Evolutionary conservation across 2,797 vertebrate species (phyloP).

Genomic region (Acestrorhynchus altus): DNA sequence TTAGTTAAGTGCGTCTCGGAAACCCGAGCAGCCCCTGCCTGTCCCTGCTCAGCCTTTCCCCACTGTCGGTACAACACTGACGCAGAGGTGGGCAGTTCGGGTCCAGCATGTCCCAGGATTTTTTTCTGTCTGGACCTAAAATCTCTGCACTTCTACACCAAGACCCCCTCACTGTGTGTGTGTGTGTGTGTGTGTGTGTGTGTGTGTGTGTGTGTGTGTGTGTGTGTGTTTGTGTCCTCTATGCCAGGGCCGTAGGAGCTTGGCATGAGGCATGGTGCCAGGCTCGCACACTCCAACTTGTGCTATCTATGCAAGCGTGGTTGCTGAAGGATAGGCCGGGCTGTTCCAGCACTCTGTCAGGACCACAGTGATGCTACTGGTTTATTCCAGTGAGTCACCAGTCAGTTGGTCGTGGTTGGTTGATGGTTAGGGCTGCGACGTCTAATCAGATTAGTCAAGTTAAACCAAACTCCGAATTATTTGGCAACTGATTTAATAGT

Average conservation of each 20-base stretch:
- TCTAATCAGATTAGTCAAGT: no score
- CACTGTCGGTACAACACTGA: no score
- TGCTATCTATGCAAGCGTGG: conserved; percentile 3
- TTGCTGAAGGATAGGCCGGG: background rate
- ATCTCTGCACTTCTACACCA: no score
- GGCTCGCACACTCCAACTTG: conserved; percentile 14
- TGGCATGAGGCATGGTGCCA: conserved; percentile 28
- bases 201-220: background rate
- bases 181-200: background rate
- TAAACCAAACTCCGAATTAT: no score
- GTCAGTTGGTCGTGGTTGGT: no score
- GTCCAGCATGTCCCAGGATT: no score
- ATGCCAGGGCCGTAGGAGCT: conserved; percentile 53
- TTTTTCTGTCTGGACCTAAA: no score
- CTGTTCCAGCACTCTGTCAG: background rate
- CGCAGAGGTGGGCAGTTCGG: no score
- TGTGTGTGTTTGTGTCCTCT: background rate
- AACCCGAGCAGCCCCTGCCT: background rate
- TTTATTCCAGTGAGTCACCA: no score
- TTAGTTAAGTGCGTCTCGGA: background rate
- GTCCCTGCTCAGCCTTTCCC: background rate
- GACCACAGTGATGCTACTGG: no score
- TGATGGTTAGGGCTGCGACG: no score
- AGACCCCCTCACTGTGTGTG: background rate
- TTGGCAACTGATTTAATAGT: no score